phyloP scores from a whole-genome alignment of 2,888 invertebrate species.

The Hirtodrosophila duncani region DNA sequence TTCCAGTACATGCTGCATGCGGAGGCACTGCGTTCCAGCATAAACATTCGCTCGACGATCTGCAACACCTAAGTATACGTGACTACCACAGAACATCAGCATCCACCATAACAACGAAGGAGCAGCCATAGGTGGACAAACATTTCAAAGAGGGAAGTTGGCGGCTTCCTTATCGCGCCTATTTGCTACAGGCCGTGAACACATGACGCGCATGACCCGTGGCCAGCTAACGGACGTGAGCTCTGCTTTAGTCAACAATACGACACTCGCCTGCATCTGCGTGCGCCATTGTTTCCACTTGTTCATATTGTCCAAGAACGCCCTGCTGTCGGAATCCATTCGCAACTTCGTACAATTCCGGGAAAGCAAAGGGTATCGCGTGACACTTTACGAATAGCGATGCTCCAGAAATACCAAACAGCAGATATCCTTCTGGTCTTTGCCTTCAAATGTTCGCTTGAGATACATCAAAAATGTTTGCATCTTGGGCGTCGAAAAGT shows the following conservation, averaged over 20 bases:
- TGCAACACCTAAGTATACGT: conserved; percentile 82
- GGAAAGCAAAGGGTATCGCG: conserved; percentile 65
- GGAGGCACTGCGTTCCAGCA: conserved; percentile 76
- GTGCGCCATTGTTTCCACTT: conserved; percentile 92
- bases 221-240: conserved; percentile 95
- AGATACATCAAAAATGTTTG: conserved; percentile 82
- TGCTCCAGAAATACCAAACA: conserved; percentile 76
- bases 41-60: conserved; percentile 68
- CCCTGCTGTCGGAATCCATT: conserved; percentile 79
- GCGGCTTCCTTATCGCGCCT: conserved; percentile 81
- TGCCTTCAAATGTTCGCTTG: conserved; percentile 79
- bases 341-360: conserved; percentile 75
- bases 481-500: conserved; percentile 84
- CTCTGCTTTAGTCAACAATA: conserved; percentile 97
- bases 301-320: conserved; percentile 81
- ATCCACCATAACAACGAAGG: conserved; percentile 80
- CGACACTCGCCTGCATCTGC: conserved; percentile 93
- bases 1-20: conserved; percentile 74
- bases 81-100: conserved; percentile 88
- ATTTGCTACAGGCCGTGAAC: conserved; percentile 93
- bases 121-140: conserved; percentile 63
- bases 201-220: conserved; percentile 83
- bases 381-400: conserved; percentile 80
- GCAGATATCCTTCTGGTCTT: conserved; percentile 69
- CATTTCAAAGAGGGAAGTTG: conserved; percentile 78